Evolutionary conservation across 1,140 invertebrate species (phyloP).

Genomic region (Sipha flava): DNA sequence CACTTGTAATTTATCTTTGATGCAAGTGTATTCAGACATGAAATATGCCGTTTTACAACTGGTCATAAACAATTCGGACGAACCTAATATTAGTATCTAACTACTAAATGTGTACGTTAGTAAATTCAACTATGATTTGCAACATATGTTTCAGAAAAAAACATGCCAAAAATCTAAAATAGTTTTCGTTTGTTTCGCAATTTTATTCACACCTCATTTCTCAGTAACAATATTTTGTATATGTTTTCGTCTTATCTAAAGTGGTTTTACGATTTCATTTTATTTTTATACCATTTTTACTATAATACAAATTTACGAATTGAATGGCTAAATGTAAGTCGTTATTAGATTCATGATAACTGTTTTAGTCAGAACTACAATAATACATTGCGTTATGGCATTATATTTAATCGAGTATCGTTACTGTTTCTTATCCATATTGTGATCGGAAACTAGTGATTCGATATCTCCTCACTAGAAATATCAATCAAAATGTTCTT

Average conservation of each 20-base stretch:
- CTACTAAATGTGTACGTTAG: not conserved
- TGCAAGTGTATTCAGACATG: not conserved
- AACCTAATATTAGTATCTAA: not conserved
- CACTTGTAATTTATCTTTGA: not conserved
- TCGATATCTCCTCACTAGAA: not conserved
- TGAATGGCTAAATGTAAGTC: too few species aligned
- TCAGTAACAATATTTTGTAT: not conserved
- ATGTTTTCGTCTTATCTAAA: too few species aligned
- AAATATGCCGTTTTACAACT: not conserved
- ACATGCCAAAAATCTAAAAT: not conserved
- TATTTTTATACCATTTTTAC: too few species aligned
- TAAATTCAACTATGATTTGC: not conserved
- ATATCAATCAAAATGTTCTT: not conserved
- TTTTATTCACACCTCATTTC: not conserved
- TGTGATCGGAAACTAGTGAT: too few species aligned
- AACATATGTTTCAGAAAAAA: not conserved
- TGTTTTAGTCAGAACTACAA: not conserved
- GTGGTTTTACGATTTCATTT: too few species aligned
- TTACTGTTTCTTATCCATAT: too few species aligned
- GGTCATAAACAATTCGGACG: slow-evolving; percentile 37
- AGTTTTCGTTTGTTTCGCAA: not conserved
- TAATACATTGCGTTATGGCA: not conserved
- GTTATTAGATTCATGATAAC: too few species aligned
- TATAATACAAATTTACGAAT: too few species aligned
- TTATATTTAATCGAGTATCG: not conserved